These are phyloP conservation scores for Sycophila texana DNA, from an alignment of 2,888 invertebrate genomes.

Conservation along the genomic window DNA sequence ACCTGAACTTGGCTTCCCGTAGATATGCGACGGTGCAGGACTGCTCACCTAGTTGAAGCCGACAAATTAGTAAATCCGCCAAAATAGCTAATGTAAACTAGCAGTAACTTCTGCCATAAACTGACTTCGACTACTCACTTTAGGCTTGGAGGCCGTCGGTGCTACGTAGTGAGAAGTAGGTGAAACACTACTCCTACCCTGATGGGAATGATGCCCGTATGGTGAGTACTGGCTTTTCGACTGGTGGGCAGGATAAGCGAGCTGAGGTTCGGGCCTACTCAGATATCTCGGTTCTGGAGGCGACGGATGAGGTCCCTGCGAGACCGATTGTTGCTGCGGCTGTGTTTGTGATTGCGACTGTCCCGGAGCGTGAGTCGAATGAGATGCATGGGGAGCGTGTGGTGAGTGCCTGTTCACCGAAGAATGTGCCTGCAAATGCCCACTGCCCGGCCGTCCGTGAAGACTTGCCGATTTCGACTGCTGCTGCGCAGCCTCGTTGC, in stretches of 20 bases:
- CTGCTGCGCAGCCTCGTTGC: constrained; percentile 65
- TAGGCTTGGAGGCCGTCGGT: constrained; percentile 77
- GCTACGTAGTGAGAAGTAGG: constrained; percentile 77
- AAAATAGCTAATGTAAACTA: too few relatives aligned
- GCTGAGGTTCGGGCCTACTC: constrained; percentile 69
- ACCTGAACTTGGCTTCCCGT: constrained; percentile 81
- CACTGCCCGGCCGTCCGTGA: constrained; percentile 66
- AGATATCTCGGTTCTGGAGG: constrained; percentile 72
- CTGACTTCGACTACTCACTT: constrained; percentile 53
- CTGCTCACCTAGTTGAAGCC: constrained; percentile 79
- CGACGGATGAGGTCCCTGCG: constrained; percentile 72
- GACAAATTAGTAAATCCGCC: too few relatives aligned
- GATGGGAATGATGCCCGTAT: constrained; percentile 71
- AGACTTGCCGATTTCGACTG: constrained; percentile 67
- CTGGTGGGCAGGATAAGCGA: constrained; percentile 67
- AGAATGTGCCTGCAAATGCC: constrained; percentile 40
- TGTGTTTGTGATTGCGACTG: constrained; percentile 60
- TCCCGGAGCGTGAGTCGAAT: neutral
- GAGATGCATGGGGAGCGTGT: constrained; percentile 22
- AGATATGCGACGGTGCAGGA: constrained; percentile 86
- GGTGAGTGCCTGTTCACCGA: constrained; percentile 51
- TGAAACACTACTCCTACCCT: constrained; percentile 73
- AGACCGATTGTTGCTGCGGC: constrained; percentile 59
- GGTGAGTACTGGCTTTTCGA: constrained; percentile 74
- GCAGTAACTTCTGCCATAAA: too few relatives aligned